These are phyloP conservation scores for Pollenia labialis DNA, from an alignment of 2,888 invertebrate genomes.

Conservation along the genomic window DNA sequence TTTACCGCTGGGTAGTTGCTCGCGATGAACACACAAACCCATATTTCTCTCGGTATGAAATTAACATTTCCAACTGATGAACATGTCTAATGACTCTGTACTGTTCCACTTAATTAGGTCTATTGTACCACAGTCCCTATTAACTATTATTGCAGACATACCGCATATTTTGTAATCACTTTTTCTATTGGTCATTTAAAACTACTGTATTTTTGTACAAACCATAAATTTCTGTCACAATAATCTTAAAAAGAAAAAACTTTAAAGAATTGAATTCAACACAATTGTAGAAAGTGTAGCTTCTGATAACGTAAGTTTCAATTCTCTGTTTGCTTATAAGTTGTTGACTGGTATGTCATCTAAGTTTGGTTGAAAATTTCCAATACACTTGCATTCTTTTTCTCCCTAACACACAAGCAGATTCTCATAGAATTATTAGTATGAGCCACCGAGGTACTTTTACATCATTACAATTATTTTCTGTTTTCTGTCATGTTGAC, in stretches of 20 bases:
- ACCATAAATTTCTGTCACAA: slow-evolving; percentile 25
- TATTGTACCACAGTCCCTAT: not conserved
- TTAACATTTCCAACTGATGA: too few relatives aligned
- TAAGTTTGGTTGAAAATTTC: slow-evolving; percentile 7
- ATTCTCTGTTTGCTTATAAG: not conserved
- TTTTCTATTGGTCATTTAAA: not conserved
- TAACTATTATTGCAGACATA: not conserved
- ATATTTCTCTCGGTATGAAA: too few relatives aligned
- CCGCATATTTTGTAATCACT: not conserved
- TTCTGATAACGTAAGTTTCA: not conserved
- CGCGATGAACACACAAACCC: too few relatives aligned
- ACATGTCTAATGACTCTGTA: too few relatives aligned
- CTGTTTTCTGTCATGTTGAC: slow-evolving; percentile 9
- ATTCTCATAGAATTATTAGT: not conserved
- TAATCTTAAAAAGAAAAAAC: slow-evolving; percentile 9
- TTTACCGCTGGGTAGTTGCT: too few relatives aligned
- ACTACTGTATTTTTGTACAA: slow-evolving; percentile 1
- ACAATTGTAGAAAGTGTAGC: slow-evolving; percentile 13
- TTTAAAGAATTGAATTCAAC: not conserved
- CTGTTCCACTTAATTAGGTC: not conserved
- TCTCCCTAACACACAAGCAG: not conserved
- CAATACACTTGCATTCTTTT: not conserved
- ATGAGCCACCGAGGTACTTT: not conserved
- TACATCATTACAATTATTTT: slow-evolving; percentile 22
- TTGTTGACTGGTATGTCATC: slow-evolving; percentile 9